phyloP scores from a whole-genome alignment of 2,797 vertebrate species.

The Rhodeus uyekii region DNA sequence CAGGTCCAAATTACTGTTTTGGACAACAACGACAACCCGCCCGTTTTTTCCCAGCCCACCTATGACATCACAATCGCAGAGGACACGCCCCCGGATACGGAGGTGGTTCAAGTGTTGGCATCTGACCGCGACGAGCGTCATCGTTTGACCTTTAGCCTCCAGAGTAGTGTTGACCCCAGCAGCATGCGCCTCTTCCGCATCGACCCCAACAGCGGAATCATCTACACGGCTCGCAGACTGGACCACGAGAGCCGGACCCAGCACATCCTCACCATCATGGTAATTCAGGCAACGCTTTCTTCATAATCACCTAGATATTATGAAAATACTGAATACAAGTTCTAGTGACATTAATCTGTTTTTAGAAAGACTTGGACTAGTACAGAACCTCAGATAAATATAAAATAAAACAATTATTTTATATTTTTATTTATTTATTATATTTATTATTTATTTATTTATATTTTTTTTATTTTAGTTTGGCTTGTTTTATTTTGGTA shows the following conservation, averaged over 20 bases:
- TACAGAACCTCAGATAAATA: not conserved
- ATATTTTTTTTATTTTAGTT: too few relatives aligned
- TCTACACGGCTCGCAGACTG: slow-evolving; percentile 87
- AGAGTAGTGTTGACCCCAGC: slow-evolving; percentile 89
- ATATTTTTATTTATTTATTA: too few relatives aligned
- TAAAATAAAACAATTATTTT: too few relatives aligned
- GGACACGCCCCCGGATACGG: slow-evolving; percentile 87
- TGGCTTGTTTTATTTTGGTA: too few relatives aligned
- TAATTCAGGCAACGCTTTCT: slow-evolving; percentile 65
- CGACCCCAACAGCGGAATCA: slow-evolving; percentile 82
- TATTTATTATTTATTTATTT: too few relatives aligned
- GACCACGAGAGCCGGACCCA: slow-evolving; percentile 93
- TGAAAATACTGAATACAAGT: not conserved
- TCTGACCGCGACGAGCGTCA: slow-evolving; percentile 91
- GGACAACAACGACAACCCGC: slow-evolving; percentile 95
- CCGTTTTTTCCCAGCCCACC: slow-evolving; percentile 89
- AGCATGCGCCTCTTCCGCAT: slow-evolving; percentile 92
- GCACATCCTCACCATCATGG: slow-evolving; percentile 93
- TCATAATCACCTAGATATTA: not conserved
- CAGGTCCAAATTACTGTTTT: slow-evolving; percentile 91
- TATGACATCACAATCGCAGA: slow-evolving; percentile 92
- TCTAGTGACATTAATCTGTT: not conserved
- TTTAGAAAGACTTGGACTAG: not conserved
- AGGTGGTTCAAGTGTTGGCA: slow-evolving; percentile 91
- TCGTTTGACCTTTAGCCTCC: slow-evolving; percentile 87